Base-by-base conservation (phyloP, 2,113 vertebrate species). In the Tragelaphus strepsiceros region DNA sequence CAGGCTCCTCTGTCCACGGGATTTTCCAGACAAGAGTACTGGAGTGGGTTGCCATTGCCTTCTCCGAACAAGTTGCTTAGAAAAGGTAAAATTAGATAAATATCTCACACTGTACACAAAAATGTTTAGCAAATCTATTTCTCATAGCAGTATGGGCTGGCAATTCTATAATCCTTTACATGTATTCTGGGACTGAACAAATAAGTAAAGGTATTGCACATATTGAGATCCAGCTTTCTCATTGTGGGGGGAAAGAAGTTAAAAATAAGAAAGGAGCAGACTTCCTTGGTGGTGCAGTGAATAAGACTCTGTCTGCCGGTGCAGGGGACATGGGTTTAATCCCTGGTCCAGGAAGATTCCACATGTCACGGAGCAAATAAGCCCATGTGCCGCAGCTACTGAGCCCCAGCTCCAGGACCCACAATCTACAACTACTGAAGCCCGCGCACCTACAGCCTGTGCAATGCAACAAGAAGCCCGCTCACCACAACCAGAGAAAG, bases 61-160 rank as follows among this genome's bases (percentile, higher is more conserved):
- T 43, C 43, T 43, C 43, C 5, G 43, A 26, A 58, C 35, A 77
- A 90, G 46, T 62, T 49, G 81, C 21, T 82, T 15, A 19, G 46
- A 82, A 82, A 39, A 28, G 46, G 5, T 43, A 92, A 54, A 54
- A 64, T 32, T 82, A 24, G 28, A 54, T 43, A 21, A 19, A 83
- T 39, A 83, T 64, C n/a, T 92, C n/a, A 43, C 59, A 92, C 12
- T 12, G 30, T 30, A 67, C 28, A 90, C 28, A 32, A 58, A 77
- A 90, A 77, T 78, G 43, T 46, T 53, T 71, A 54, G 49, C 16
- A 89, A 74, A 54, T 71, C 62, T 71, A 51, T 89, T 89, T 89
- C 49, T 90, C 5, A 58, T 5, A 77, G 53, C 26, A 3, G 26
- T 32, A 58, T 58, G 53, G 26, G 26, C 53, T 32, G 43, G 11